These are phyloP conservation scores for Donacobius atricapilla DNA, from an alignment of 2,113 vertebrate species.

Conservation along the genomic window DNA sequence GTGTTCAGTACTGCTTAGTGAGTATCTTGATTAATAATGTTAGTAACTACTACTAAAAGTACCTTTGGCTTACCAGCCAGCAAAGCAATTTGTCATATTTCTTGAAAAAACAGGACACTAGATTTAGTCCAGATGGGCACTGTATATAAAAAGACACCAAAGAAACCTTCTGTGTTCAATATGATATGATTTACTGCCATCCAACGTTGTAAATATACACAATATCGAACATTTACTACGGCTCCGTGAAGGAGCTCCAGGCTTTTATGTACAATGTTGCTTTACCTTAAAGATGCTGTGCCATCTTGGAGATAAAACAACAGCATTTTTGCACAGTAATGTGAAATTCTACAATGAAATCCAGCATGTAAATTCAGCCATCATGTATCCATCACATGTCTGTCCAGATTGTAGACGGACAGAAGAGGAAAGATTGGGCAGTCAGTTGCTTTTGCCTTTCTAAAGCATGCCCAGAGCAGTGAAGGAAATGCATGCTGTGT, in stretches of 20 bases:
- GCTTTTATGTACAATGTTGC: too few species aligned
- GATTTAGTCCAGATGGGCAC: not conserved
- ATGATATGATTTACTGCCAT: not conserved
- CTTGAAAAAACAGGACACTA: not conserved
- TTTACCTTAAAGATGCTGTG: not conserved
- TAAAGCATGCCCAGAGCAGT: not conserved
- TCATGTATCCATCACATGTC: rapidly evolving
- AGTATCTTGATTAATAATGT: not conserved
- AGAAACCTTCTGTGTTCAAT: not conserved
- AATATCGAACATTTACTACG: rapidly evolving
- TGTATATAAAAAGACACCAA: not conserved
- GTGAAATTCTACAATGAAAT: not conserved
- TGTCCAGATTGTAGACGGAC: too few species aligned
- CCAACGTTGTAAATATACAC: rapidly evolving
- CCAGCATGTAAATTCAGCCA: not conserved
- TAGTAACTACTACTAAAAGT: not conserved
- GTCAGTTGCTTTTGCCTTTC: not conserved
- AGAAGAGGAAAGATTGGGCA: too few species aligned
- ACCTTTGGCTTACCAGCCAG: not conserved
- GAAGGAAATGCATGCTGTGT: not conserved
- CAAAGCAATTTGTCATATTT: not conserved
- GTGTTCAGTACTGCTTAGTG: not conserved
- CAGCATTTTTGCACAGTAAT: not conserved
- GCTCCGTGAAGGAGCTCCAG: not conserved
- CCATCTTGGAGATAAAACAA: not conserved